These are phyloP conservation scores for Benitochromis conjunctus DNA, from an alignment of 2,113 vertebrate species.

Conservation along the genomic window DNA sequence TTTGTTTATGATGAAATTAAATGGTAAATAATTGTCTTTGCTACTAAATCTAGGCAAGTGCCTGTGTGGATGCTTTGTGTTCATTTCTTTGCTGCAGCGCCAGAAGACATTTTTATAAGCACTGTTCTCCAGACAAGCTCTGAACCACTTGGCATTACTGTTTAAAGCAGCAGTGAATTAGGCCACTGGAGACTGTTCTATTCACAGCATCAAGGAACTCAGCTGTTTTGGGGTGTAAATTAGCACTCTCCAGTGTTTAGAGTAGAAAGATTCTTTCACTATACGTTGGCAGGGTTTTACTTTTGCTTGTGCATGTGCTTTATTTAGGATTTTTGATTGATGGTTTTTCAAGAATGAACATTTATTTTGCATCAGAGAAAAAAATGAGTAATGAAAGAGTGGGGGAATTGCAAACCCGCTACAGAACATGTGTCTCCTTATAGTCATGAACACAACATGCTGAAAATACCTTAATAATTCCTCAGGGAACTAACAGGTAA, in stretches of 20 bases:
- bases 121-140: background rate
- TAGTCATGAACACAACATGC: background rate
- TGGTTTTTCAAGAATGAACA: background rate
- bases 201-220: conserved; percentile 32
- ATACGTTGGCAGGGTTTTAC: background rate
- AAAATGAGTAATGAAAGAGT: background rate
- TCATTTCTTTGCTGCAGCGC: conserved; percentile 2
- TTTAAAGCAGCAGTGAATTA: conserved; percentile 33
- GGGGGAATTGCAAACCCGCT: background rate
- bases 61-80: conserved; percentile 1
- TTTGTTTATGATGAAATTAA: conserved; percentile 21
- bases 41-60: background rate
- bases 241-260: conserved; percentile 20
- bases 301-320: background rate
- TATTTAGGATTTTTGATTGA: background rate
- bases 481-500: background rate
- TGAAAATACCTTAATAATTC: background rate
- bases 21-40: background rate
- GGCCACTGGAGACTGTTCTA: conserved; percentile 18
- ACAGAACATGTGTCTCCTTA: background rate
- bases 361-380: background rate
- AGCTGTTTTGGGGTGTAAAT: conserved; percentile 26
- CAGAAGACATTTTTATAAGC: conserved; percentile 22
- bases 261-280: background rate
- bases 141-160: background rate